Conservation (phyloP, 2,888 invertebrate genomes). For the Prosapia bicincta region DNA sequence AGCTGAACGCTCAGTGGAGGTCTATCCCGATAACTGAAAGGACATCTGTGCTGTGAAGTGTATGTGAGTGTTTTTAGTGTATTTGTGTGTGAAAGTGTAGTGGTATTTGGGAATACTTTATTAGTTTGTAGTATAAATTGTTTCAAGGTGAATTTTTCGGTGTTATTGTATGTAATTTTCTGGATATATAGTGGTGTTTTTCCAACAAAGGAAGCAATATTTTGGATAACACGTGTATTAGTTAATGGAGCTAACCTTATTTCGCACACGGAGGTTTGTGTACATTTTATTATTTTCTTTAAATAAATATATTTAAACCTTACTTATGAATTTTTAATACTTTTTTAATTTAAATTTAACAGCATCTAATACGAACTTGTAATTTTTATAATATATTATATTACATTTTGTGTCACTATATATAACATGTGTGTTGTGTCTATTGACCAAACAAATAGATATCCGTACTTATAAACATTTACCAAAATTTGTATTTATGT, state of each 20-base stretch:
- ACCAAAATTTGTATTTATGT: too few relatives aligned
- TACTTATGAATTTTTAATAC: too few relatives aligned
- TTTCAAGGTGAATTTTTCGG: background rate
- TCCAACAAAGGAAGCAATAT: slow-evolving; percentile 13
- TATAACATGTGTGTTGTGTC: too few relatives aligned
- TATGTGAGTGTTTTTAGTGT: slow-evolving; percentile 20
- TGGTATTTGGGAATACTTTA: slow-evolving; percentile 3
- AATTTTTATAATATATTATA: too few relatives aligned
- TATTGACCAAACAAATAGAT: too few relatives aligned
- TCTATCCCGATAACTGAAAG: background rate
- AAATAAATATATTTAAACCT: too few relatives aligned
- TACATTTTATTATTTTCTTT: slow-evolving; percentile 3
- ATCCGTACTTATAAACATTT: too few relatives aligned
- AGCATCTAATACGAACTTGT: too few relatives aligned
- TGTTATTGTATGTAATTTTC: background rate
- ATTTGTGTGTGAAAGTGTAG: slow-evolving; percentile 12
- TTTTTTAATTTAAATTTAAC: too few relatives aligned
- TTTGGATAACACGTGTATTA: slow-evolving; percentile 30
- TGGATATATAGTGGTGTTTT: background rate
- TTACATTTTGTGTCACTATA: too few relatives aligned
- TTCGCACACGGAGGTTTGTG: slow-evolving; percentile 30
- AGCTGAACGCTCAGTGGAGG: slow-evolving; percentile 18
- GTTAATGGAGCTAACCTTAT: slow-evolving; percentile 29
- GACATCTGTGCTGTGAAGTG: slow-evolving; percentile 19
- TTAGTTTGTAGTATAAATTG: background rate